Percentiles rank a stretch among this genome's conserved stretches.
Evolutionary conservation across 2,797 vertebrate genomes (phyloP).

Genomic region (Mallotus villosus): DNA sequence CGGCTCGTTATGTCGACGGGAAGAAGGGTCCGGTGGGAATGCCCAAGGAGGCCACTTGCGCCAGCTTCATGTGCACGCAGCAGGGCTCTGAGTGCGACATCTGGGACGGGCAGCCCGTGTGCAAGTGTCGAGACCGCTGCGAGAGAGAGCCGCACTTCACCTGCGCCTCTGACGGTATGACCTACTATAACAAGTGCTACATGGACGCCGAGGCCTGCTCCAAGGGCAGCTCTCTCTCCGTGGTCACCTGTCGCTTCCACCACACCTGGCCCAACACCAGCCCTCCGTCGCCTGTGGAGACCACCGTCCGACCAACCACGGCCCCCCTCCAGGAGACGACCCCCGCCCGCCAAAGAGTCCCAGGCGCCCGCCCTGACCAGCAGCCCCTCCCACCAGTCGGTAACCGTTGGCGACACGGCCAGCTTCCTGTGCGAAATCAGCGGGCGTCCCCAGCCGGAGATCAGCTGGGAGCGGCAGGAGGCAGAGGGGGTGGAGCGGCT

Average conservation of each 20-base stretch:
- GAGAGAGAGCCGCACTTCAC: constrained; percentile 97
- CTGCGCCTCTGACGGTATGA: constrained; percentile 96
- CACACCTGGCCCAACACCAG: constrained; percentile 84
- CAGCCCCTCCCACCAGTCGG: constrained; percentile 73
- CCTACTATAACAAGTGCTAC: constrained; percentile 99
- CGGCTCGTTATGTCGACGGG: constrained; percentile 91
- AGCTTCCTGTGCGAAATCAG: constrained; percentile 84
- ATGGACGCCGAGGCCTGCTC: constrained; percentile 98
- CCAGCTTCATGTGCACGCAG: constrained; percentile 95
- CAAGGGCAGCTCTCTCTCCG: constrained; percentile 82
- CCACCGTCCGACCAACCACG: constrained; percentile 77
- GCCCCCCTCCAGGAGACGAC: constrained; percentile 74
- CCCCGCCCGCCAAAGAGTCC: constrained; percentile 50
- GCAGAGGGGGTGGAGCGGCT: constrained; percentile 77
- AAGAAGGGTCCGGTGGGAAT: constrained; percentile 90
- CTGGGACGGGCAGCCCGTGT: constrained; percentile 97
- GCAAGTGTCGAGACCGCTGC: constrained; percentile 96
- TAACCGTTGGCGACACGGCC: constrained; percentile 80
- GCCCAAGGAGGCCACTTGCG: constrained; percentile 92
- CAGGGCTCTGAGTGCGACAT: constrained; percentile 97
- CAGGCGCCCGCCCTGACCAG: constrained; percentile 72
- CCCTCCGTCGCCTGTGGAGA: constrained; percentile 73
- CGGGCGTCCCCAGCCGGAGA: constrained; percentile 81
- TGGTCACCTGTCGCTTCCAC: constrained; percentile 83
- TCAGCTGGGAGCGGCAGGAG: constrained; percentile 84